Conservation (phyloP, 2,113 vertebrate genomes). For the Podiceps cristatus region DNA sequence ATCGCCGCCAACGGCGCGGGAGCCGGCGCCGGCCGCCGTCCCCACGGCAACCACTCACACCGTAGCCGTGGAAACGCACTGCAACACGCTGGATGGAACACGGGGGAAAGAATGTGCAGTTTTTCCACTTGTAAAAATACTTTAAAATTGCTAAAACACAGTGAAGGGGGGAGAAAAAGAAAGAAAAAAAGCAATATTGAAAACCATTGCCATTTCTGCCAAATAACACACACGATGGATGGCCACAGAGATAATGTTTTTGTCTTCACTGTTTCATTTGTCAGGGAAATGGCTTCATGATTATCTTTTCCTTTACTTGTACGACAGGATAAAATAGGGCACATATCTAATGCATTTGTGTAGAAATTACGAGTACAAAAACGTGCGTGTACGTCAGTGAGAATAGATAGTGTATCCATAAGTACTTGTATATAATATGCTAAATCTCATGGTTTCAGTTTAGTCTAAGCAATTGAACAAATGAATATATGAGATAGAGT, state of each 20-base stretch:
- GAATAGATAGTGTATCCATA: not conserved
- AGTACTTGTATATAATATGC: not conserved
- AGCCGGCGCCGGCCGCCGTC: not conserved
- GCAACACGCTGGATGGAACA: not conserved
- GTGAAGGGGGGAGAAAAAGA: no score
- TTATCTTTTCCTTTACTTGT: not conserved
- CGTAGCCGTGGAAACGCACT: slow-evolving; percentile 1
- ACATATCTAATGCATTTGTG: slow-evolving; percentile 6
- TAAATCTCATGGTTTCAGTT: not conserved
- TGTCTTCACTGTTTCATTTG: not conserved
- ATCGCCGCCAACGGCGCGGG: not conserved
- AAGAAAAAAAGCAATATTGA: not conserved
- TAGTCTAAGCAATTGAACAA: not conserved
- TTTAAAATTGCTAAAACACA: not conserved
- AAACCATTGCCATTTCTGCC: not conserved
- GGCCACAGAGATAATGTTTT: not conserved
- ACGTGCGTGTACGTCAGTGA: not conserved
- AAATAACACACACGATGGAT: not conserved
- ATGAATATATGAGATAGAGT: not conserved
- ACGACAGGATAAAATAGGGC: slow-evolving; percentile 9
- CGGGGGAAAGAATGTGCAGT: not conserved
- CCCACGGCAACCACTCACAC: slow-evolving; percentile 50
- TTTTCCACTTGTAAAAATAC: slow-evolving; percentile 1
- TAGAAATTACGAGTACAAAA: not conserved
- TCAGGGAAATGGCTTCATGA: not conserved